Evolutionary conservation across 1,140 invertebrate genomes (phyloP).

Genomic region (Neomicropteryx cornuta): DNA sequence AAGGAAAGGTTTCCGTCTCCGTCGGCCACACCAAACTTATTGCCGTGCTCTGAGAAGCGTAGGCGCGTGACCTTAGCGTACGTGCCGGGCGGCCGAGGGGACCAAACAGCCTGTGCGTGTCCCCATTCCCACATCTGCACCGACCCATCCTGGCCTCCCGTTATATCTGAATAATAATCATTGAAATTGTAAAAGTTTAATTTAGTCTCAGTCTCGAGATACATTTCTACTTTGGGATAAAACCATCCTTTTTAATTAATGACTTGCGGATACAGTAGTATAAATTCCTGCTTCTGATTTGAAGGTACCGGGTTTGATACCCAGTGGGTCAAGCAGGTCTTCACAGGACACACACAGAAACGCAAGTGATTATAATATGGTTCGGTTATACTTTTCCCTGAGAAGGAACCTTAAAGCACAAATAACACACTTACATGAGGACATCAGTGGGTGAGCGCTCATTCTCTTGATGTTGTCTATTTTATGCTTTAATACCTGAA

Average conservation of each 20-base stretch:
- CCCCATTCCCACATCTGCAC: constrained; percentile 98
- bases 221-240: too few species aligned
- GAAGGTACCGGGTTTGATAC: too few species aligned
- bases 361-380: too few species aligned
- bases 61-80: constrained; percentile 92
- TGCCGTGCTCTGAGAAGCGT: constrained; percentile 91
- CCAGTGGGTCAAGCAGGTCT: too few species aligned
- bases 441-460: constrained; percentile 87
- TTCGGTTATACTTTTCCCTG: too few species aligned
- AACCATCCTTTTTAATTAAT: too few species aligned
- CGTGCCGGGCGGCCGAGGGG: constrained; percentile 77
- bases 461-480: constrained; percentile 91
- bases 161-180: constrained; percentile 60
- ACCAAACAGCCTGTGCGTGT: constrained; percentile 79
- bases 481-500: constrained; percentile 74
- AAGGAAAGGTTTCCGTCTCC: constrained; percentile 82
- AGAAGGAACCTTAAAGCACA: too few species aligned
- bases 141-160: constrained; percentile 94
- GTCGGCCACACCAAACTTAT: constrained; percentile 96
- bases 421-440: constrained; percentile 93
- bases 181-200: too few species aligned
- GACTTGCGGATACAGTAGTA: too few species aligned
- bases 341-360: too few species aligned
- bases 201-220: too few species aligned
- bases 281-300: too few species aligned